phyloP scores from a whole-genome alignment of 2,888 invertebrate species.

The Drosophila algonquin region DNA sequence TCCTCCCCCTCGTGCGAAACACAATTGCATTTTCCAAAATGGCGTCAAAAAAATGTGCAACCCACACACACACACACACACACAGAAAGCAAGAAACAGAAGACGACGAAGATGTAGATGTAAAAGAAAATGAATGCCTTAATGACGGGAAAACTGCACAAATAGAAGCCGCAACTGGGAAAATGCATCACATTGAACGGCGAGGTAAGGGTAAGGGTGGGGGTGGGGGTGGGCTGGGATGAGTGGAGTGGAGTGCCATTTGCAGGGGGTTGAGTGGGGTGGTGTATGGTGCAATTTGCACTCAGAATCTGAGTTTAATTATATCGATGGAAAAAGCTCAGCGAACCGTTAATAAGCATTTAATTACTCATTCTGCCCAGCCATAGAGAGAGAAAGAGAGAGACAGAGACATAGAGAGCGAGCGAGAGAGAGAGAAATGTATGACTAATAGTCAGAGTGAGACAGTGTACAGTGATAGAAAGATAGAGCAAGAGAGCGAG shows the following conservation, averaged over 20 bases:
- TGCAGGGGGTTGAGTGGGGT: conserved; percentile 17
- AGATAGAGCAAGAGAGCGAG: background rate
- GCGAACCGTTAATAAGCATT: conserved; percentile 83
- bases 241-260: conserved; percentile 9
- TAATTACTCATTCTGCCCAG: conserved; percentile 77
- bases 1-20: conserved; percentile 59
- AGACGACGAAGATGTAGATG: conserved; percentile 15
- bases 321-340: conserved; percentile 77
- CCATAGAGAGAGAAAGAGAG: conserved; percentile 19
- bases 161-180: conserved; percentile 36
- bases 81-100: conserved; percentile 35
- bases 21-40: conserved; percentile 80
- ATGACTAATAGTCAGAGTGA: conserved; percentile 4
- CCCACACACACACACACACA: conserved; percentile 28
- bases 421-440: conserved; percentile 10
- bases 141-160: conserved; percentile 35
- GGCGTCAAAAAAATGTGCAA: conserved; percentile 74
- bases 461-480: background rate
- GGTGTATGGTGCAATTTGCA: conserved; percentile 31
- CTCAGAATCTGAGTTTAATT: conserved; percentile 69
- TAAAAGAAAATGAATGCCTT: conserved; percentile 18
- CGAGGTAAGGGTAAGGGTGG: background rate
- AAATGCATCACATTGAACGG: conserved; percentile 25
- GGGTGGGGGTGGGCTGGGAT: background rate
- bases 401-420: conserved; percentile 4